These are phyloP conservation scores for Octodon degus DNA, from an alignment of 2,113 vertebrate species.

Conservation along the genomic window DNA sequence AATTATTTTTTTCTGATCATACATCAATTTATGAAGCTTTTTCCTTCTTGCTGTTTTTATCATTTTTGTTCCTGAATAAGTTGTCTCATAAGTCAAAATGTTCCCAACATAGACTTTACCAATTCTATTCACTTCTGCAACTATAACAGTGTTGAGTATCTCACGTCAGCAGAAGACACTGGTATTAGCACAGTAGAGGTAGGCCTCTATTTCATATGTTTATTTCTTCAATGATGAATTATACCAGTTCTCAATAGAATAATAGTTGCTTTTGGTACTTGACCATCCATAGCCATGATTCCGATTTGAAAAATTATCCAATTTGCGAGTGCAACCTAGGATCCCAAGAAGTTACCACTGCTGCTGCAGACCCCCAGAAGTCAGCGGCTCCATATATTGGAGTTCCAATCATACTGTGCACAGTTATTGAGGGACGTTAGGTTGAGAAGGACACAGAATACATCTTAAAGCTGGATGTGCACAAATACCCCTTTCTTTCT, in stretches of 20 bases:
- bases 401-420: neutral
- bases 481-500: neutral
- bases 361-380: neutral
- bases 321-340: neutral
- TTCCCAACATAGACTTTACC: neutral
- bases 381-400: neutral
- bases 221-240: neutral
- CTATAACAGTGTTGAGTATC: neutral
- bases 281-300: neutral
- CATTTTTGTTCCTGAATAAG: neutral
- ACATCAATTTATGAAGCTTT: neutral
- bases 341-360: neutral
- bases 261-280: neutral
- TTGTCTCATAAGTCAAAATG: neutral
- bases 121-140: neutral
- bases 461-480: neutral
- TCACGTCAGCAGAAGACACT: neutral
- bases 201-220: neutral
- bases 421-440: too few relatives aligned
- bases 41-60: neutral
- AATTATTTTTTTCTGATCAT: neutral
- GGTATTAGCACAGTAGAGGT: neutral
- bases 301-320: neutral
- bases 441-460: neutral
- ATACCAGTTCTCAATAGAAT: neutral